A percentile compares a stretch with the other conserved stretches of the same genome.
Evolutionary conservation across 2,113 vertebrate species (phyloP).

Genomic region (Triplophysa tibetana): DNA sequence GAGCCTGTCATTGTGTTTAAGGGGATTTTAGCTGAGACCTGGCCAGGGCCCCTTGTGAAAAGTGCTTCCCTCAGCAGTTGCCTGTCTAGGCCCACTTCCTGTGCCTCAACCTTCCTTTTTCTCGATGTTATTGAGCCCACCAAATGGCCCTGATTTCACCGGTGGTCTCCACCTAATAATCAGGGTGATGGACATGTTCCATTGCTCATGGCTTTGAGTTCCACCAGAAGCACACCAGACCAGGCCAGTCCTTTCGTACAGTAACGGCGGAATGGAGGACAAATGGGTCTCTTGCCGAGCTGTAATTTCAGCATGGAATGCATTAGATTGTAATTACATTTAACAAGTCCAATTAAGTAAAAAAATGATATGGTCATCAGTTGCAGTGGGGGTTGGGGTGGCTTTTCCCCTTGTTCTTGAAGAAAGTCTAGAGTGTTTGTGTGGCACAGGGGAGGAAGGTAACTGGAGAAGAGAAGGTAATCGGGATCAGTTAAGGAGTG

Average conservation of each 20-base stretch:
- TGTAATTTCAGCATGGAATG: slow-evolving; percentile 66
- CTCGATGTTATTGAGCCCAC: slow-evolving; percentile 78
- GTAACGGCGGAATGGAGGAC: slow-evolving; percentile 54
- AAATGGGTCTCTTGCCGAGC: slow-evolving; percentile 44
- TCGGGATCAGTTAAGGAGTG: slow-evolving; percentile 77
- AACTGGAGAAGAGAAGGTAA: slow-evolving; percentile 72
- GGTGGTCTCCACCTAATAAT: slow-evolving; percentile 85
- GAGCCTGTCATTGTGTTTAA: slow-evolving; percentile 72
- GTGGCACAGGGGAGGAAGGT: slow-evolving; percentile 60
- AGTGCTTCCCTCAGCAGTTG: slow-evolving; percentile 82
- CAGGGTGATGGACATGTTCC: slow-evolving; percentile 79
- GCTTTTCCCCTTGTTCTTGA: slow-evolving; percentile 8
- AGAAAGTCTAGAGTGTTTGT: slow-evolving; percentile 56
- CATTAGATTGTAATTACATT: slow-evolving; percentile 72
- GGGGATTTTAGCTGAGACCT: slow-evolving; percentile 57
- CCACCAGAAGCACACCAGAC: slow-evolving; percentile 67
- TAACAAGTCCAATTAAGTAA: slow-evolving; percentile 74
- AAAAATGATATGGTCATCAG: slow-evolving; percentile 69
- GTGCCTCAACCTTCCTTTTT: slow-evolving; percentile 74
- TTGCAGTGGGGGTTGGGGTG: slow-evolving; percentile 52
- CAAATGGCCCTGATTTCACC: slow-evolving; percentile 76
- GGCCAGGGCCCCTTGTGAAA: slow-evolving; percentile 68
- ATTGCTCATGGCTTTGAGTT: slow-evolving; percentile 79
- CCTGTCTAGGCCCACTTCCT: slow-evolving; percentile 88
- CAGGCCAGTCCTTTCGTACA: slow-evolving; percentile 52